A percentile compares a stretch with the other conserved stretches of the same genome.
phyloP scores from a whole-genome alignment of 1,140 invertebrate species.

The Platorchestia sp. region DNA sequence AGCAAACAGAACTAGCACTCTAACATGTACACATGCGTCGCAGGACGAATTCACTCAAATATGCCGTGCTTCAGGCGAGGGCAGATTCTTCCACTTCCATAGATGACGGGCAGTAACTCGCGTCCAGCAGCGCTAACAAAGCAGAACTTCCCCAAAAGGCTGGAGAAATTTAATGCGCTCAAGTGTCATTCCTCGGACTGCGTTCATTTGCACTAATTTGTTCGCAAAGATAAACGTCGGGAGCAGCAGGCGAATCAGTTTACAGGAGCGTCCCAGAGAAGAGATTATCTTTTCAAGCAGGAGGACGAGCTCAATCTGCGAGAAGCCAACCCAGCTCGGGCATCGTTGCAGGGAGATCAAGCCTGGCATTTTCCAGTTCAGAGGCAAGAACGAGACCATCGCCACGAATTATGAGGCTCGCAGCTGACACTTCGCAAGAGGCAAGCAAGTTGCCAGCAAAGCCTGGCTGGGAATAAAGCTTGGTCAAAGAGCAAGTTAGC shows the following conservation, averaged over 20 bases:
- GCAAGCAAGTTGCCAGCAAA: not conserved
- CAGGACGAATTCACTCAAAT: not conserved
- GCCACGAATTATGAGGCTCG: not conserved
- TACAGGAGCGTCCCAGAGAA: not conserved
- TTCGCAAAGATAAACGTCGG: not conserved
- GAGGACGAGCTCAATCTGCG: not conserved
- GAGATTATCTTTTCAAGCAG: not conserved
- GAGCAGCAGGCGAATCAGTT: not conserved
- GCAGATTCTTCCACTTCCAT: too few species aligned
- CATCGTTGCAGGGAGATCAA: not conserved
- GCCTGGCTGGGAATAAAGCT: not conserved
- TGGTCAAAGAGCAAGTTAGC: constrained; percentile 10
- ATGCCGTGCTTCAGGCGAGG: too few species aligned
- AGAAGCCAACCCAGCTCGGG: not conserved
- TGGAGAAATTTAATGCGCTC: not conserved
- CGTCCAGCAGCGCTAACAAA: too few species aligned
- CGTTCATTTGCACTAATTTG: constrained; percentile 8
- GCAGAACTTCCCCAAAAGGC: not conserved
- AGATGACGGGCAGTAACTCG: too few species aligned
- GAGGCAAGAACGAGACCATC: not conserved
- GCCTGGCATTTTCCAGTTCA: constrained; percentile 36
- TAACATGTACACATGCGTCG: not conserved
- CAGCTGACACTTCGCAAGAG: constrained; percentile 28
- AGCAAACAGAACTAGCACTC: too few species aligned
- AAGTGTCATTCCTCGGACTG: not conserved